Evolutionary conservation across 2,113 vertebrate species (phyloP), one percentile per base, ranked within the genome.

Genomic region (Halcyon malimbica): DNA sequence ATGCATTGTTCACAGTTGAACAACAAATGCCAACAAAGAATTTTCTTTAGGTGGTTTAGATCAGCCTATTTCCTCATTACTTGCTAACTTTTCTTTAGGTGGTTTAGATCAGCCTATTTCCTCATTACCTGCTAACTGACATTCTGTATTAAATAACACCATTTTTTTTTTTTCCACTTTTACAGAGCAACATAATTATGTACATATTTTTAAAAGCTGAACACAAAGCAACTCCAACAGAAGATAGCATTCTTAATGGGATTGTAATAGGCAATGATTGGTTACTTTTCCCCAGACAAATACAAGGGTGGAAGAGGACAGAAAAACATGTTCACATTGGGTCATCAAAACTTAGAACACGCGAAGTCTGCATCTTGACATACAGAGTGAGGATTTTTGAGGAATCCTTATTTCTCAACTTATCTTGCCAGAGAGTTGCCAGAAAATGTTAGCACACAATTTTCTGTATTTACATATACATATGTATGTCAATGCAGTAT

Each of bases 401-500:
- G 28, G 23, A 85, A 50, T 37, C 6, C 16, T 53, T 80, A 35
- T 42, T 74, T 92, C 23, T 92, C 33, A 54, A 29, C 23, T 62
- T 42, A 73, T 4, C 31, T 53, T 13, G 31, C 17, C 14, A 19
- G 41, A 54, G 37, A 83, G 23, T 8, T 69, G 20, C 9, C 41
- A 90, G 24, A 79, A 95, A 50, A 83, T 2, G 3, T n/a, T 53
- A 73, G 17, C 41, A 46, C 16, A 33, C 13, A n/a, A 6, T 68
- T 68, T 87, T 90, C 50, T 74, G 19, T 29, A 42, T 15, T 7
- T 21, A 68, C 1, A 2, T 9, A 63, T 10, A 57, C 4, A 41
- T 21, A 7, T 4, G 9, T 26, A 9, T 7, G 16, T 17, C 18
- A 63, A 35, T 1, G 0, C 23, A 60, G 37, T 46, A 46, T 51